Evolutionary conservation across 1,140 invertebrate genomes (phyloP).

Genomic region (Parapsyche elsis): DNA sequence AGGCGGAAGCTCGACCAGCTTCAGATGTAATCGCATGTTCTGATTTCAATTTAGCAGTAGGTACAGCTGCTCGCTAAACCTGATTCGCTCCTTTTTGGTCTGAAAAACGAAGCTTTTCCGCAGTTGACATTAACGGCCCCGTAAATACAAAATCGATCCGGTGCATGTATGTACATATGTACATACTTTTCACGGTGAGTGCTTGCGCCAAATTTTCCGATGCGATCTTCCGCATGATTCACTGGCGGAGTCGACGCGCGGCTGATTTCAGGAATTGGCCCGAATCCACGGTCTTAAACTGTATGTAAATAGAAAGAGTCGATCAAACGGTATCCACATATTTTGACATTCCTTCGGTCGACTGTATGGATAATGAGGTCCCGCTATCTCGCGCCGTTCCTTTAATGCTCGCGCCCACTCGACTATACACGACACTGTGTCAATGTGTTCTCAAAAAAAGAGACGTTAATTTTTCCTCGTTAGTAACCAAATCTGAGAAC

Average conservation of each 20-base stretch:
- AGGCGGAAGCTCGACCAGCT: conserved; percentile 14
- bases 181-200: too few species aligned
- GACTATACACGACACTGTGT: background rate
- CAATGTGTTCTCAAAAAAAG: background rate
- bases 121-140: too few species aligned
- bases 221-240: too few species aligned
- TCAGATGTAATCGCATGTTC: conserved; percentile 9
- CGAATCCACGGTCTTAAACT: background rate
- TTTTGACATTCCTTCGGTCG: conserved; percentile 31
- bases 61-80: background rate
- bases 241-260: background rate
- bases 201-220: too few species aligned
- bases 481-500: background rate
- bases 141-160: too few species aligned
- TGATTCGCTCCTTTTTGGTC: background rate
- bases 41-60: conserved; percentile 11
- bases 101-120: too few species aligned
- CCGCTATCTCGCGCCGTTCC: conserved; percentile 41
- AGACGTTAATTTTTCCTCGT: too few species aligned
- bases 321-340: conserved; percentile 36
- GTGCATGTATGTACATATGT: too few species aligned
- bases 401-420: conserved; percentile 30
- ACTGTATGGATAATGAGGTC: conserved; percentile 40
- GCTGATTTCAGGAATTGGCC: conserved; percentile 7
- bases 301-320: conserved; percentile 34